Conservation (phyloP, 2,113 vertebrate genomes). For the Tetrax tetrax region DNA sequence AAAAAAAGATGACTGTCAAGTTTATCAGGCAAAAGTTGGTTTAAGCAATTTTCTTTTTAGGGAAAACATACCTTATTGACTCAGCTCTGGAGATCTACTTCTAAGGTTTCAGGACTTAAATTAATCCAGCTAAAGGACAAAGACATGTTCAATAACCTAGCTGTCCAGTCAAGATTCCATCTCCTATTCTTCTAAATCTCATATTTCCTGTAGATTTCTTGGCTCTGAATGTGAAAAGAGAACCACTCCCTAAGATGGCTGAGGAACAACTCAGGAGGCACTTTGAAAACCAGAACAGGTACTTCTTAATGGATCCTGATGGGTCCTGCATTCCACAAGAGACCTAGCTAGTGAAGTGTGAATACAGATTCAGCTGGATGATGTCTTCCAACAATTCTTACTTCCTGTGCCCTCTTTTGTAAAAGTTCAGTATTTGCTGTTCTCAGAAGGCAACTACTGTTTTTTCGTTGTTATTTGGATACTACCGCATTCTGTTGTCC, state of each 20-base stretch:
- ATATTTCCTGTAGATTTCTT: not conserved
- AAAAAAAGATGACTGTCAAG: not conserved
- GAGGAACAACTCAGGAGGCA: not conserved
- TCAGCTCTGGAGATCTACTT: not conserved
- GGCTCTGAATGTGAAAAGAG: not conserved
- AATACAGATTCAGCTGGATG: not conserved
- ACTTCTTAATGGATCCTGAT: not conserved
- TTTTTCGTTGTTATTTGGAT: not conserved
- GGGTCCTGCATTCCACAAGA: not conserved
- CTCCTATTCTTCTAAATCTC: not conserved
- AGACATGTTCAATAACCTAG: not conserved
- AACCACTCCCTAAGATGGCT: not conserved
- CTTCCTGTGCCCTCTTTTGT: not conserved
- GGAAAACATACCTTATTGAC: not conserved
- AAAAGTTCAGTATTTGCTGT: not conserved
- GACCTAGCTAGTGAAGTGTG: not conserved
- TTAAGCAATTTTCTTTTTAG: not conserved
- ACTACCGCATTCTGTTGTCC: not conserved
- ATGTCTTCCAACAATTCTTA: not conserved
- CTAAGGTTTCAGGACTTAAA: not conserved
- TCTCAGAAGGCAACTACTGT: not conserved
- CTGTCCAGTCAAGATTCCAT: not conserved
- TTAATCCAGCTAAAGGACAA: not conserved
- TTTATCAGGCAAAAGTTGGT: not conserved
- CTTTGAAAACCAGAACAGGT: not conserved